phyloP scores from a whole-genome alignment of 1,140 invertebrate genomes.

The Drosophila orena region DNA sequence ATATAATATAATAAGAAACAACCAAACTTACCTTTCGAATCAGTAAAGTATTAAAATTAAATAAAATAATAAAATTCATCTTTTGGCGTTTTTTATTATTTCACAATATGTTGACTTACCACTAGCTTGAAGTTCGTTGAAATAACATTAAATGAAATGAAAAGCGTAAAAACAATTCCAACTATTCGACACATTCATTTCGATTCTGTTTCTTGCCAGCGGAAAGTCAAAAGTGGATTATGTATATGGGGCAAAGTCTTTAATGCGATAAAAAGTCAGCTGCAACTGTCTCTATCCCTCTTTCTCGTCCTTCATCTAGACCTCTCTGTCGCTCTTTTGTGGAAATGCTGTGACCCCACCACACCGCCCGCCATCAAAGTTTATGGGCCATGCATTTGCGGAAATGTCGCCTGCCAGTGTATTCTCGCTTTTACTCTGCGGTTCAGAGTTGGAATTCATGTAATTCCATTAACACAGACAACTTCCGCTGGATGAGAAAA shows the following conservation, averaged over 20 bases:
- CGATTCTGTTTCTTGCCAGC: conserved; percentile 19
- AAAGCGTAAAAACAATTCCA: conserved; percentile 22
- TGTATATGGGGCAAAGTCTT: conserved; percentile 29
- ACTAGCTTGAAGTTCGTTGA: conserved; percentile 19
- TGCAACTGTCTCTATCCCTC: background rate
- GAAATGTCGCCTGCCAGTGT: conserved; percentile 63
- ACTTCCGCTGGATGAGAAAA: conserved; percentile 71
- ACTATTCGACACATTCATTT: conserved; percentile 35
- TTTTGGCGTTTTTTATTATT: no score
- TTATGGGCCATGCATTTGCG: conserved; percentile 57
- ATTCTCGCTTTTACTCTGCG: conserved; percentile 46
- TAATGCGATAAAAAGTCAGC: conserved; percentile 32
- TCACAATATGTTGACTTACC: conserved; percentile 6
- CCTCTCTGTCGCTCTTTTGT: background rate
- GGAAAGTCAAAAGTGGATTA: conserved; percentile 50
- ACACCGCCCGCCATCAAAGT: conserved; percentile 24
- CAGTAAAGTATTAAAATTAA: no score
- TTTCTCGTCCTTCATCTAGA: background rate
- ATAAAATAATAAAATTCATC: no score
- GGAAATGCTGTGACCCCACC: conserved; percentile 36
- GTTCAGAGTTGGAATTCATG: conserved; percentile 79
- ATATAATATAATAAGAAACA: no score
- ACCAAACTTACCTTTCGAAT: no score
- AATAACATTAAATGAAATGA: conserved; percentile 48
- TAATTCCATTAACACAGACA: conserved; percentile 79